Conservation (phyloP, 2,797 vertebrate species). For the Cyclopterus lumpus region DNA sequence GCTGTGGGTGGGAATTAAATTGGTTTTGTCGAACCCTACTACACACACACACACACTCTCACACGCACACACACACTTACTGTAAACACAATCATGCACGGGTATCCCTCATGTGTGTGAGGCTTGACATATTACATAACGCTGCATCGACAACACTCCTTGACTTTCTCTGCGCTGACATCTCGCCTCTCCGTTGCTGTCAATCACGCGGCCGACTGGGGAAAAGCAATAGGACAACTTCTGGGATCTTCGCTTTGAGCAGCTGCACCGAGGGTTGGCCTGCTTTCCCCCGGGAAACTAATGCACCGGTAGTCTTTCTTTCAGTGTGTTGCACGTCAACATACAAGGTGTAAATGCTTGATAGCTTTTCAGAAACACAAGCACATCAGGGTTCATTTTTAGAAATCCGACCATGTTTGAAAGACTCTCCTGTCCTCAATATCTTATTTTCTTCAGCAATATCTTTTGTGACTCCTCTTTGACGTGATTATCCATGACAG, state of each 20-base stretch:
- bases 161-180: constrained; percentile 50
- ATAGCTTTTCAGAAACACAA: constrained; percentile 23
- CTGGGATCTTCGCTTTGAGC: constrained; percentile 21
- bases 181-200: constrained; percentile 44
- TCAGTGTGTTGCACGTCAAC: constrained; percentile 9
- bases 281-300: not conserved
- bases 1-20: constrained; percentile 51
- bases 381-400: not conserved
- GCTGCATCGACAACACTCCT: constrained; percentile 26
- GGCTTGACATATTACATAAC: constrained; percentile 43
- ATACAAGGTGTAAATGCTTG: not conserved
- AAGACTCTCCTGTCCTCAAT: not conserved
- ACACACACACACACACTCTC: constrained; percentile 12
- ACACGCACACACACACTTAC: constrained; percentile 6
- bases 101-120: constrained; percentile 7
- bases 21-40: constrained; percentile 13
- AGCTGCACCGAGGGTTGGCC: not conserved
- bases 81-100: constrained; percentile 11
- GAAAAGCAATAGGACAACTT: constrained; percentile 25
- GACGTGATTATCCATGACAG: constrained; percentile 48
- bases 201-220: constrained; percentile 41
- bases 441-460: not conserved
- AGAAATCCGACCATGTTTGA: not conserved
- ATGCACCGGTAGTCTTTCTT: constrained; percentile 5
- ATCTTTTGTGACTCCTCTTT: constrained; percentile 14